Evolutionary conservation across 2,888 invertebrate species (phyloP).

Genomic region (Leucoma salicis): DNA sequence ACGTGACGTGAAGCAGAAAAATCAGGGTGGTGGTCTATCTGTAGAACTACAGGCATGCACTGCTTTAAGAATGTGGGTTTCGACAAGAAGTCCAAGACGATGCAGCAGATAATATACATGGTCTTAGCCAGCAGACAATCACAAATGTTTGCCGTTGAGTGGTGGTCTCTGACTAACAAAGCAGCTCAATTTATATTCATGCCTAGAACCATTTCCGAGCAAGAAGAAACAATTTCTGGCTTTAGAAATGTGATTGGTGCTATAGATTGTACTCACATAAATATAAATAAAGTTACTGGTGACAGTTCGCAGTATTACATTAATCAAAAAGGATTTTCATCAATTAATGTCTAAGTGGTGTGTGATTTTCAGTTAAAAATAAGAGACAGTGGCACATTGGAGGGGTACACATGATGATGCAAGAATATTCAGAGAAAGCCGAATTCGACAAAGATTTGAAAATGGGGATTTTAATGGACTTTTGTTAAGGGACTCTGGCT

Average conservation of each 20-base stretch:
- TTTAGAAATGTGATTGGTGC: not conserved
- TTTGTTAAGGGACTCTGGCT: slow-evolving; percentile 22
- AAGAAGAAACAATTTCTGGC: not conserved
- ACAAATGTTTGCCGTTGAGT: not conserved
- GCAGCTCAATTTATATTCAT: not conserved
- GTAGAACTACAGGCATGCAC: slow-evolving; percentile 10
- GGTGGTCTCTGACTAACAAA: not conserved
- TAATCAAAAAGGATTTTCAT: slow-evolving; percentile 21
- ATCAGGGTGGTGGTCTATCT: slow-evolving; percentile 5
- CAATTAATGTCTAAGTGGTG: slow-evolving; percentile 17
- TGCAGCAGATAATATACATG: not conserved
- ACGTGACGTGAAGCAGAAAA: not conserved
- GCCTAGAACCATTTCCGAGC: not conserved
- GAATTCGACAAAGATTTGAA: not conserved
- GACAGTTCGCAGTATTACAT: slow-evolving; percentile 11
- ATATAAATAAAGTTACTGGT: not conserved
- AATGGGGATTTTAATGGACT: not conserved
- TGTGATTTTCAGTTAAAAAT: not conserved
- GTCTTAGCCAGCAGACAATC: not conserved
- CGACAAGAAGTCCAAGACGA: not conserved
- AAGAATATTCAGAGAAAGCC: slow-evolving; percentile 17
- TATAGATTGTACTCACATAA: not conserved
- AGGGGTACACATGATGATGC: slow-evolving; percentile 17
- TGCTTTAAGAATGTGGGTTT: slow-evolving; percentile 12
- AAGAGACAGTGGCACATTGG: slow-evolving; percentile 2